Base-by-base conservation (phyloP, 2,888 invertebrate species). In the Stomorhina lunata region DNA sequence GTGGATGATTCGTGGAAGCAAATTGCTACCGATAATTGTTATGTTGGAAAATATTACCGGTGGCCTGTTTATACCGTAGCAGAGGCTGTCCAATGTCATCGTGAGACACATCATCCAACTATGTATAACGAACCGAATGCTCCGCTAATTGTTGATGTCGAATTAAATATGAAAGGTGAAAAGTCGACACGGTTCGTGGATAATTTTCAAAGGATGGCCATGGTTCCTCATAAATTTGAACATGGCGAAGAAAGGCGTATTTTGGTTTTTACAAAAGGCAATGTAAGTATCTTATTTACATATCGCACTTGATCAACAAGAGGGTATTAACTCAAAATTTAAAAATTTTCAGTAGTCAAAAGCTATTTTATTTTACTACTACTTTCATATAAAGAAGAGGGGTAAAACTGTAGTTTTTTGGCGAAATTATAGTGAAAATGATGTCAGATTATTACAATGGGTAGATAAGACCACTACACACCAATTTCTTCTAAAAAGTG, bases 31-130 rank as follows among this genome's bases (percentile, higher is more conserved):
- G 94, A 96, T 90, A 92, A 97, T 92, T 94, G 96, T 83, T 95
- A 92, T 87, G 88, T 93, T 4, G 88, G 91, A 0, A 92, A 90
- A 84, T 93, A 92, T 87, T 94, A 93, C 85, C 92, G 92, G 82
- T 92, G 93, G 92, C 92, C 92, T 73, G 91, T 93, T 79, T 95
- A 95, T 91, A 91, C 94, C 0, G 93, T 97, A 1, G 92, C 92
- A 15, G 96, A 97, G 86, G 97, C 97, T 0, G 92, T 98, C 12
- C 91, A 93, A 82, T 94, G 94, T 77, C 96, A 97, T 87, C 93
- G 95, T 59, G 96, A 98, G 90, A 94, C 94, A 0, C 96, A 97
- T 89, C 95, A 96, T 89, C 96, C 97, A 0, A 93, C 95, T 0
- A 95, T 97, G 92, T 95, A 94, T 87, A 96, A 98, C 90, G 91